These are phyloP conservation scores for Pogonomyrmex californicus DNA, from an alignment of 1,140 invertebrate species.

Conservation along the genomic window DNA sequence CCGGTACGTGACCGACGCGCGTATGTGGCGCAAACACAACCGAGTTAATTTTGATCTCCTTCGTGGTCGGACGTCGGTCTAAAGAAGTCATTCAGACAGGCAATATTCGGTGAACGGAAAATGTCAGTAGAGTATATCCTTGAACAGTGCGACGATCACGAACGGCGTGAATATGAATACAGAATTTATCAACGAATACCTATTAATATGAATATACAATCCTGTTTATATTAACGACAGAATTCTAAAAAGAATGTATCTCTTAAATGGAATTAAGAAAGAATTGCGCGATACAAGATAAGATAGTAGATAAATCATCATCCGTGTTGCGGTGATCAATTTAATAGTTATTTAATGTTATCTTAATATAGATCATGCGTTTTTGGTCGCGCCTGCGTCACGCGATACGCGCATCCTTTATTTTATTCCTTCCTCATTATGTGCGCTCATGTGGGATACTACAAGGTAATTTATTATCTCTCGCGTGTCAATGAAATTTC, in stretches of 20 bases:
- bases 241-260: background rate
- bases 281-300: background rate
- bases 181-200: background rate
- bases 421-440: background rate
- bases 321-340: background rate
- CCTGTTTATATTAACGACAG: background rate
- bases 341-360: conserved; percentile 3
- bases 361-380: background rate
- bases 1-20: conserved; percentile 71
- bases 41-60: conserved; percentile 74
- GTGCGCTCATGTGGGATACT: background rate
- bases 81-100: conserved; percentile 14
- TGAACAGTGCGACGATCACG: background rate
- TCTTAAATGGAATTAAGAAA: conserved; percentile 1
- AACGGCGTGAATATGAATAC: background rate
- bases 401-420: too few relatives aligned
- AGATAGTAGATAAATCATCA: background rate
- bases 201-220: conserved; percentile 1
- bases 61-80: conserved; percentile 19
- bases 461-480: conserved; percentile 48
- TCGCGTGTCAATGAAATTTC: conserved; percentile 51
- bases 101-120: conserved; percentile 42
- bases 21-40: conserved; percentile 60
- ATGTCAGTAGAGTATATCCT: conserved; percentile 3
- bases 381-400: background rate